A percentile compares a stretch with the other conserved stretches of the same genome.
Evolutionary conservation across 2,888 invertebrate genomes (phyloP).

Genomic region (Prenolepis imparis): DNA sequence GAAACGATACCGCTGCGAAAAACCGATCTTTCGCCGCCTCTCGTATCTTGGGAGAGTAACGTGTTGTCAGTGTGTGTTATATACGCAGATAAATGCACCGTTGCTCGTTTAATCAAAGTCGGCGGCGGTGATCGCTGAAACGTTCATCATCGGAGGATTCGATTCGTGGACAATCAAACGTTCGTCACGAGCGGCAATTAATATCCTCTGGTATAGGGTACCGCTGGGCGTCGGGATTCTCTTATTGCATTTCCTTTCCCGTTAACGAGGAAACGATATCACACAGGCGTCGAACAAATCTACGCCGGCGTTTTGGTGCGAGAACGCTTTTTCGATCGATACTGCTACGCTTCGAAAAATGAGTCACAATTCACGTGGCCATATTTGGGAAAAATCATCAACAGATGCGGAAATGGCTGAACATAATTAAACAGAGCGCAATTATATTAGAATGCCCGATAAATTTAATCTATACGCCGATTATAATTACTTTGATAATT

Average conservation of each 20-base stretch:
- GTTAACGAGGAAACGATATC: conserved; percentile 81
- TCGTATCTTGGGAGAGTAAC: conserved; percentile 14
- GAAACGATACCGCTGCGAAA: conserved; percentile 31
- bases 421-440: conserved; percentile 14
- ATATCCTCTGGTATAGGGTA: conserved; percentile 70
- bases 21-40: conserved; percentile 17
- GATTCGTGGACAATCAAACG: conserved; percentile 71
- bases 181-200: conserved; percentile 79
- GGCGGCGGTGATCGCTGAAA: conserved; percentile 64
- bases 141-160: conserved; percentile 60
- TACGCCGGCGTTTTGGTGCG: neutral
- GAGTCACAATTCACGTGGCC: conserved; percentile 14
- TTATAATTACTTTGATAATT: conserved; percentile 1
- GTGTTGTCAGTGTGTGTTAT: neutral
- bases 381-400: neutral
- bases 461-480: neutral
- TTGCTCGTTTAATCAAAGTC: conserved; percentile 65
- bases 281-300: conserved; percentile 10
- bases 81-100: conserved; percentile 42
- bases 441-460: conserved; percentile 10
- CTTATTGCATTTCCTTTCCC: conserved; percentile 69
- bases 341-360: conserved; percentile 1
- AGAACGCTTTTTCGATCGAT: conserved; percentile 18
- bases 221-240: conserved; percentile 31
- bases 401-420: neutral